phyloP scores from a whole-genome alignment of 2,888 invertebrate genomes.

The Phania funesta region DNA sequence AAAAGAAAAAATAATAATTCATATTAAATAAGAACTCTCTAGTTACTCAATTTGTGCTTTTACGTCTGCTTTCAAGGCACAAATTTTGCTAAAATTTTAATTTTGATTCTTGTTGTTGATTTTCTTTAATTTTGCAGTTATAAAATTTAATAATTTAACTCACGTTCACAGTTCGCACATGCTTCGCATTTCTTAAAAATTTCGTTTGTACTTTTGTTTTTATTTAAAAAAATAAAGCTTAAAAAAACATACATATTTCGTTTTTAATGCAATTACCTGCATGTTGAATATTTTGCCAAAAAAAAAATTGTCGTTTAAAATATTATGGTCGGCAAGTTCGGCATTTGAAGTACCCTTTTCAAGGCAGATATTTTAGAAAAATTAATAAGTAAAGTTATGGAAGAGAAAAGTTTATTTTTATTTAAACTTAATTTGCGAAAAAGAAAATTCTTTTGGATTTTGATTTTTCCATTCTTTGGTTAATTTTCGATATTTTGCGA shows the following conservation, averaged over 20 bases:
- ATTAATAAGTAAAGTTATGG: too few species aligned
- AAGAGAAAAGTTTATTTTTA: too few species aligned
- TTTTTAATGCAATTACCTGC: slow-evolving; percentile 41
- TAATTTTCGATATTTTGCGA: too few species aligned
- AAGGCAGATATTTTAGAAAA: too few species aligned
- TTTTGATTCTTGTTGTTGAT: slow-evolving; percentile 10
- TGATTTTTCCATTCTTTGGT: too few species aligned
- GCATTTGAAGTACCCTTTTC: background rate
- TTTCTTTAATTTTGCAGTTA: slow-evolving; percentile 30
- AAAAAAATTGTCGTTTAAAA: background rate
- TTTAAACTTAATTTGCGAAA: too few species aligned
- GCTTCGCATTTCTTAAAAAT: slow-evolving; percentile 75
- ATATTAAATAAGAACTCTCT: too few species aligned
- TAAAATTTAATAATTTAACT: slow-evolving; percentile 74
- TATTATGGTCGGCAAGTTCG: background rate
- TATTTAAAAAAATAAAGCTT: background rate
- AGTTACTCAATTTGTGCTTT: too few species aligned
- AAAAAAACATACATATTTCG: slow-evolving; percentile 9
- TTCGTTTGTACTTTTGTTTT: slow-evolving; percentile 7
- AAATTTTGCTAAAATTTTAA: too few species aligned
- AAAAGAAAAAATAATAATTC: too few species aligned
- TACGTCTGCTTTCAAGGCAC: too few species aligned
- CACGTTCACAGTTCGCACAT: slow-evolving; percentile 77
- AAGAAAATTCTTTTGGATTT: too few species aligned
- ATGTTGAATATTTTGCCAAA: slow-evolving; percentile 19